Percentiles rank a stretch among this genome's conserved stretches.
Evolutionary conservation across 2,113 vertebrate genomes (phyloP).

Genomic region (Xenopus laevis): DNA sequence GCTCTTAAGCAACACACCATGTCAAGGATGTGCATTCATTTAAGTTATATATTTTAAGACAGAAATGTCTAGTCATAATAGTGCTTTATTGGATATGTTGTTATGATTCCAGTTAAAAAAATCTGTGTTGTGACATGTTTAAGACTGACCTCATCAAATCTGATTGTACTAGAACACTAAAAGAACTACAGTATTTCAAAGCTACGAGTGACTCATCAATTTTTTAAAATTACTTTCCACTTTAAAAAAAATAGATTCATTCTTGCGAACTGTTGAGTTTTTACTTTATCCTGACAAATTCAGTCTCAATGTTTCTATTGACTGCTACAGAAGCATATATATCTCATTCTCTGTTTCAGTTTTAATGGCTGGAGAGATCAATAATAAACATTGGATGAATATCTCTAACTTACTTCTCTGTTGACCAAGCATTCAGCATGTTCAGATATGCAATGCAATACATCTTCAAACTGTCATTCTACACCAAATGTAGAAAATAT

Average conservation of each 20-base stretch:
- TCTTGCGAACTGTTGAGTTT: neutral
- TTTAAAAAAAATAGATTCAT: neutral
- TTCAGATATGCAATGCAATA: neutral
- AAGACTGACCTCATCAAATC: neutral
- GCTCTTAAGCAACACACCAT: too few relatives aligned
- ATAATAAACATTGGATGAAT: neutral
- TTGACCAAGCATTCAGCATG: neutral
- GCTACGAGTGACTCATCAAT: neutral
- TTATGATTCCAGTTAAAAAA: too few relatives aligned
- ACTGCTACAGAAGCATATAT: neutral
- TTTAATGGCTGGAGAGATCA: neutral
- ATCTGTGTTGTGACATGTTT: neutral
- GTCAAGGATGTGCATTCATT: too few relatives aligned
- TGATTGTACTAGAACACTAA: neutral
- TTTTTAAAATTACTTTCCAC: neutral
- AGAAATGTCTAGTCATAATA: neutral
- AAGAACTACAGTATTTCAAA: neutral
- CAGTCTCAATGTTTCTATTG: neutral
- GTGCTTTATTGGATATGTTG: too few relatives aligned
- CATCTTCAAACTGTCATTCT: neutral
- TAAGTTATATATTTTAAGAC: neutral
- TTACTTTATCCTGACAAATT: slow-evolving; percentile 1
- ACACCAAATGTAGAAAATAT: neutral
- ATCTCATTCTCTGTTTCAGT: neutral
- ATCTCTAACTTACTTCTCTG: neutral